These are phyloP conservation scores for Apodemia hepburni DNA, from an alignment of 2,888 invertebrate species.

Conservation along the genomic window DNA sequence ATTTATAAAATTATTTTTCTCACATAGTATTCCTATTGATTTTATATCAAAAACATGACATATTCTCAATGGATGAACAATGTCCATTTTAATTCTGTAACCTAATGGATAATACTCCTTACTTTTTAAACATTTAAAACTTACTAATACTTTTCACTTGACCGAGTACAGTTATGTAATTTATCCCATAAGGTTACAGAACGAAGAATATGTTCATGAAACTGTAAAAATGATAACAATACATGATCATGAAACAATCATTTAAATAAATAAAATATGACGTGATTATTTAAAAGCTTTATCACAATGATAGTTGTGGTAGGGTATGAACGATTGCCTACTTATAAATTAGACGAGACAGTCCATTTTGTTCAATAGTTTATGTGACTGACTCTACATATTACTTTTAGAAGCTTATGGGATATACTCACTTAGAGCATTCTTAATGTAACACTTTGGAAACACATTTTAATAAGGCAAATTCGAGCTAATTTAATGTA, in stretches of 20 bases:
- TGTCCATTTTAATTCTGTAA: background rate
- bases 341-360: background rate
- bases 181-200: background rate
- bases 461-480: background rate
- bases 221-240: background rate
- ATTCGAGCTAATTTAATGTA: background rate
- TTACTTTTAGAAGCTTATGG: background rate
- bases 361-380: slow-evolving; percentile 1
- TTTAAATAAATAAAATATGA: slow-evolving; percentile 10
- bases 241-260: background rate
- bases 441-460: too few relatives aligned
- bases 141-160: background rate
- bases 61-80: background rate
- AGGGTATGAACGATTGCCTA: slow-evolving; percentile 1
- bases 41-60: too few relatives aligned
- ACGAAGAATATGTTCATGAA: background rate
- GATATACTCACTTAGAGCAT: background rate
- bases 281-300: slow-evolving; percentile 6
- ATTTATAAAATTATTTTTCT: too few relatives aligned
- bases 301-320: slow-evolving; percentile 9
- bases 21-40: too few relatives aligned
- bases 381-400: background rate
- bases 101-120: background rate
- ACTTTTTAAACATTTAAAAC: background rate
- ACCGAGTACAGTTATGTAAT: background rate